Evolutionary conservation across 2,113 vertebrate genomes (phyloP), one percentile per base, ranked within the genome.

Genomic region (Camelus dromedarius): DNA sequence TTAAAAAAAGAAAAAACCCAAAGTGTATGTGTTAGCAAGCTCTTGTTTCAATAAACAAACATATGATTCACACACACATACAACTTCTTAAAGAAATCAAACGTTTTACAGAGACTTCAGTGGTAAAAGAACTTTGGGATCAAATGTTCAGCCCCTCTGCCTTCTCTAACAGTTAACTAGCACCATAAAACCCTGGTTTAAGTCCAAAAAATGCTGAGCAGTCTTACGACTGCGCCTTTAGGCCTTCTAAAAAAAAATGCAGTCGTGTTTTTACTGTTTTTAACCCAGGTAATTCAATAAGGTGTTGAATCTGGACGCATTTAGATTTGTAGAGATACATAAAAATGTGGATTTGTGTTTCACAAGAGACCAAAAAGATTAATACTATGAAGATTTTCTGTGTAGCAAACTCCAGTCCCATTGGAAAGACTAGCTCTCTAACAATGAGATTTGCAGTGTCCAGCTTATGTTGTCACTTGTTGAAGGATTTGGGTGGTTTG

Each of bases 101-200:
- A 89, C 8, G 24, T 93, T 72, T 97, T 85, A 73, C 19, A 54
- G 50, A 96, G 87, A 60, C 22, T 50, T 83, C 5, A 60, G 52
- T 86, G 70, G 48, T 80, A 81, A 93, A 70, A 92, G 80, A 60
- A 76, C 76, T 90, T 92, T 72, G 0, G 58, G 50, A 76, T 92
- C 50, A 12, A 80, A 58, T 67, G 10, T 69, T 85, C 20, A 35
- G 70, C 80, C 22, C 30, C 81, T 70, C 92, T 76, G 70, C 81
- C 26, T 92, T 87, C 58, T 13, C 12, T 93, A 86, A 72, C 69
- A 76, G 87, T 79, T 82, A 91, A 84, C 62, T 38, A 91, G 72
- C 69, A 52, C 90, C 48, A 32, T 48, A 94, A 96, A 96, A 77
- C 38, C 13, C 60, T 92, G 75, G 66, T 62, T 89, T 75, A 88